Evolutionary conservation across 2,888 invertebrate genomes (phyloP).

Genomic region (Ornithoptera alexandrae): DNA sequence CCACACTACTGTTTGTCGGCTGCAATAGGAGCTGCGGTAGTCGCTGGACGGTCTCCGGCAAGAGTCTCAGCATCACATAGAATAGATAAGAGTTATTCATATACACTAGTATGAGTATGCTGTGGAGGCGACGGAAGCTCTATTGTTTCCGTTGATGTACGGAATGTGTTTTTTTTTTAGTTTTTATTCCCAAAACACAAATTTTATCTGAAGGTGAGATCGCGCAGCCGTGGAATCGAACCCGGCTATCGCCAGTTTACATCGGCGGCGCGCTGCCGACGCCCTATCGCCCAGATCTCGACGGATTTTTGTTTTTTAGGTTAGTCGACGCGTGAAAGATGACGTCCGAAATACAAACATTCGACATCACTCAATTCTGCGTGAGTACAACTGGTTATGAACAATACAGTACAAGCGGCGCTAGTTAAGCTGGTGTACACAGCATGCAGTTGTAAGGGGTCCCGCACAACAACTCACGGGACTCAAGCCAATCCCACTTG

Average conservation of each 20-base stretch:
- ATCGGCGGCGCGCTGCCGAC: slow-evolving; percentile 53
- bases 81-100: too few species aligned
- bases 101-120: too few species aligned
- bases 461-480: too few species aligned
- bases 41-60: too few species aligned
- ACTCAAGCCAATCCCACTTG: too few species aligned
- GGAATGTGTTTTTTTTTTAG: slow-evolving; percentile 6
- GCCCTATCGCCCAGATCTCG: slow-evolving; percentile 42
- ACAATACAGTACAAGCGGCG: too few species aligned
- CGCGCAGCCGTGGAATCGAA: slow-evolving; percentile 66
- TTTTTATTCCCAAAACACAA: slow-evolving; percentile 57
- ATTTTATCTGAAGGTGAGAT: slow-evolving; percentile 61
- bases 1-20: too few species aligned
- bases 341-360: slow-evolving; percentile 33
- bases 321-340: slow-evolving; percentile 37
- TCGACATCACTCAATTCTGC: slow-evolving; percentile 14
- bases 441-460: too few species aligned
- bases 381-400: too few species aligned
- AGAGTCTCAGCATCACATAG: too few species aligned
- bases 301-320: slow-evolving; percentile 37
- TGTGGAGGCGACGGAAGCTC: slow-evolving; percentile 26
- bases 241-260: slow-evolving; percentile 55
- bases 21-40: too few species aligned
- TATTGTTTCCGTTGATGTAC: slow-evolving; percentile 52
- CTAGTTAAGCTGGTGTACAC: too few species aligned